Evolutionary conservation across 2,797 vertebrate genomes (phyloP).

Genomic region (Lycodopsis pacificus): DNA sequence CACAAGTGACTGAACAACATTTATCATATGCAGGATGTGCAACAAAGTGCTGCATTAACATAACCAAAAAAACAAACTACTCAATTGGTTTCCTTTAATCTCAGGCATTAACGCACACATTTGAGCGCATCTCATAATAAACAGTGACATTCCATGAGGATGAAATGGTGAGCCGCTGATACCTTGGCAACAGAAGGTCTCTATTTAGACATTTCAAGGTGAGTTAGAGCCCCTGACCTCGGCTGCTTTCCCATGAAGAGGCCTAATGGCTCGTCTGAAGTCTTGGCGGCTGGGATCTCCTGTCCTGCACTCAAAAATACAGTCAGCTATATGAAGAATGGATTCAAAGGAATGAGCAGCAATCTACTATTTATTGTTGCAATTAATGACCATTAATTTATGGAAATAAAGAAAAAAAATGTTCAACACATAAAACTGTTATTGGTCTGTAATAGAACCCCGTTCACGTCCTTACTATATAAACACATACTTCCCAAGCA

Average conservation of each 20-base stretch:
- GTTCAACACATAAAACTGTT: neutral
- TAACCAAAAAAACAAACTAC: slow-evolving; percentile 18
- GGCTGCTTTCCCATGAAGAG: slow-evolving; percentile 68
- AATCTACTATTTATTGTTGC: neutral
- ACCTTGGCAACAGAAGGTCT: slow-evolving; percentile 66
- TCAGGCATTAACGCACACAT: slow-evolving; percentile 24
- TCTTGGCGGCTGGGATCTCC: neutral
- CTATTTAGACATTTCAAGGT: slow-evolving; percentile 78
- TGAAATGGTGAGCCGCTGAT: slow-evolving; percentile 50
- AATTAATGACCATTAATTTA: neutral
- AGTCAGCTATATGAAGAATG: neutral
- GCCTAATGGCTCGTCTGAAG: slow-evolving; percentile 17
- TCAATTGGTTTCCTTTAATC: slow-evolving; percentile 30
- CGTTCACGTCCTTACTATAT: neutral
- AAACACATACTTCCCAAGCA: neutral
- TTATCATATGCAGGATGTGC: neutral
- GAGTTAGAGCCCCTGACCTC: slow-evolving; percentile 65
- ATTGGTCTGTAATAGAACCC: neutral
- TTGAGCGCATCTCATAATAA: slow-evolving; percentile 52
- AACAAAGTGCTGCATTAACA: slow-evolving; percentile 13
- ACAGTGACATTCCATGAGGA: slow-evolving; percentile 65
- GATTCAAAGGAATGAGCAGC: neutral
- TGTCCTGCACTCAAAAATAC: neutral
- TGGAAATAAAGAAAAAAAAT: neutral
- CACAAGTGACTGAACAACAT: slow-evolving; percentile 4